Evolutionary conservation across 2,113 vertebrate genomes (phyloP).

Genomic region (Hippocampus mohnikei): DNA sequence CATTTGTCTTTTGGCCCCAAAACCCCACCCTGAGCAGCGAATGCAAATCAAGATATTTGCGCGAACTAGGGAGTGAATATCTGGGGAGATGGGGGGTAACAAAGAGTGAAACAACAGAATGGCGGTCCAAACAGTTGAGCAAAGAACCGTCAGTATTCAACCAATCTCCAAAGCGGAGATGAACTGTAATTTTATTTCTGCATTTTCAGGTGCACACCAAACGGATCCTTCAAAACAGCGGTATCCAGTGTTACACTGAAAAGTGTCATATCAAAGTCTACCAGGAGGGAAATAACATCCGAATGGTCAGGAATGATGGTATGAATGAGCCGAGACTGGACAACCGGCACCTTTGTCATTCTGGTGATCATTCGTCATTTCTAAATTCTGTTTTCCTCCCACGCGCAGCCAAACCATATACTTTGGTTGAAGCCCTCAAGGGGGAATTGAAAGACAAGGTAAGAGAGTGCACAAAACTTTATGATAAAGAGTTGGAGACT

Average conservation of each 20-base stretch:
- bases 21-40: background rate
- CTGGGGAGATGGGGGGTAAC: no score
- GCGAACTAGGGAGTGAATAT: background rate
- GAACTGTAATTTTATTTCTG: background rate
- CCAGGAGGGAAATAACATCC: constrained; percentile 18
- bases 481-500: background rate
- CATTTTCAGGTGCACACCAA: constrained; percentile 40
- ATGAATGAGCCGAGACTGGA: background rate
- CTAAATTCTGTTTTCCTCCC: background rate
- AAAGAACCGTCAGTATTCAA: background rate
- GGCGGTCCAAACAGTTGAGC: background rate
- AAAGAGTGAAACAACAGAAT: background rate
- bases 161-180: background rate
- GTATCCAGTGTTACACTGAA: constrained; percentile 12
- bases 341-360: no score
- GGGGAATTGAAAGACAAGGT: constrained; percentile 46
- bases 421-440: constrained; percentile 26
- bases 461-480: background rate
- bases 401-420: constrained; percentile 17
- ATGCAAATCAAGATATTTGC: background rate
- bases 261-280: constrained; percentile 46
- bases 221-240: background rate
- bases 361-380: background rate
- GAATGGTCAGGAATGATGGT: constrained; percentile 38
- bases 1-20: background rate